phyloP scores from a whole-genome alignment of 2,797 vertebrate species.

The Dipus sagitta region DNA sequence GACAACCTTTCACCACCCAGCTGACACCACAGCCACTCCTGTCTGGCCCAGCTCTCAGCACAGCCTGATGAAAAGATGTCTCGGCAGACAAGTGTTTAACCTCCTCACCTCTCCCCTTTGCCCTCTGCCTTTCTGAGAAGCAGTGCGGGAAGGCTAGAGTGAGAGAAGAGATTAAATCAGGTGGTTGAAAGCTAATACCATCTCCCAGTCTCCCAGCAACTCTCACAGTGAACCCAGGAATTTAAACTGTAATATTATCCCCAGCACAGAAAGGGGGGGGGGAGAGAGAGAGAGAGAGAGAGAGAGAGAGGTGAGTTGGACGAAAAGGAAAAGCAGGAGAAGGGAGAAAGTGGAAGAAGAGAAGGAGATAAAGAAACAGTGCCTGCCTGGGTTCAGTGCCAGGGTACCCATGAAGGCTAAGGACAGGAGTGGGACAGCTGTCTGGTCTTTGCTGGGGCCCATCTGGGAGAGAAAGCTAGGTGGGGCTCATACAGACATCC shows the following conservation, averaged over 20 bases:
- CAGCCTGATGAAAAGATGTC: slow-evolving; percentile 81
- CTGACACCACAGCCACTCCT: slow-evolving; percentile 10
- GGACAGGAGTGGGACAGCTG: background rate
- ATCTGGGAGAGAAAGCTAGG: slow-evolving; percentile 70
- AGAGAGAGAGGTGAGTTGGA: no score
- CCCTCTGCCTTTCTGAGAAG: slow-evolving; percentile 79
- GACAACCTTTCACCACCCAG: background rate
- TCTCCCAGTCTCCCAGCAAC: slow-evolving; percentile 87
- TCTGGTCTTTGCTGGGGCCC: background rate
- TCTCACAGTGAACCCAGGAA: slow-evolving; percentile 81
- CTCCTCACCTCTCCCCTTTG: slow-evolving; percentile 84
- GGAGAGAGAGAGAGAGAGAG: background rate
- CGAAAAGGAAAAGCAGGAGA: no score
- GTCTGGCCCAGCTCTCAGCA: slow-evolving; percentile 45
- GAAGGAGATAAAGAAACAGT: slow-evolving; percentile 36
- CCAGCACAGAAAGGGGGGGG: background rate
- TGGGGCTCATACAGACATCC: slow-evolving; percentile 37
- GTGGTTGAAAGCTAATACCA: slow-evolving; percentile 80
- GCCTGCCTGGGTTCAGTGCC: background rate
- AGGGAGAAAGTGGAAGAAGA: background rate
- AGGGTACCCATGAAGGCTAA: background rate
- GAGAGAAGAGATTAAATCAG: slow-evolving; percentile 86
- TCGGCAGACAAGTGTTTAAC: slow-evolving; percentile 72
- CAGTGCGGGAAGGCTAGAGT: slow-evolving; percentile 58
- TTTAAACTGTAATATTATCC: slow-evolving; percentile 85